Conservation (phyloP, 2,797 vertebrate species). For the Sebastolobus alascanus region DNA sequence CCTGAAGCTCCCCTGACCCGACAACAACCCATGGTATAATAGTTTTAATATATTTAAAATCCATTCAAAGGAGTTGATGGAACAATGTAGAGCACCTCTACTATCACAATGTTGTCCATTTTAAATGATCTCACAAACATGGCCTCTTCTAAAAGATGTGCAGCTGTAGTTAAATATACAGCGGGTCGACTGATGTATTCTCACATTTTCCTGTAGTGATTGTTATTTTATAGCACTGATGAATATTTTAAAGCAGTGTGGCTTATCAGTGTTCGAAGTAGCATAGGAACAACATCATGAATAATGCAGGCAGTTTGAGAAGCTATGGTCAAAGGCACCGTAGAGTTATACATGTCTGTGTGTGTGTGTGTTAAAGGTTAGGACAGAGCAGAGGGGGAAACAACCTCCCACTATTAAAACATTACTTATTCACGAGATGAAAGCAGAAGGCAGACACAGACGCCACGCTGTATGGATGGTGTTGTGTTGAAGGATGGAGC, state of each 20-base stretch:
- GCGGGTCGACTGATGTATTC: neutral
- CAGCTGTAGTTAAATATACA: neutral
- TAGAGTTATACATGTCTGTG: neutral
- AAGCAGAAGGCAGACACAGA: neutral
- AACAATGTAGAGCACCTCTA: too few relatives aligned
- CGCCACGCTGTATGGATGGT: neutral
- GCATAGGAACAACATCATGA: constrained; percentile 45
- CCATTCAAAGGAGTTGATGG: too few relatives aligned
- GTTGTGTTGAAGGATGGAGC: neutral
- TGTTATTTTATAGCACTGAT: constrained; percentile 36
- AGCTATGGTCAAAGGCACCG: neutral
- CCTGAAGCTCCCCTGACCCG: too few relatives aligned
- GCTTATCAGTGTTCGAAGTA: constrained; percentile 29
- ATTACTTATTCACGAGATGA: constrained; percentile 25
- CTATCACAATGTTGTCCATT: too few relatives aligned
- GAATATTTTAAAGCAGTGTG: constrained; percentile 59
- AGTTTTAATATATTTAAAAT: too few relatives aligned
- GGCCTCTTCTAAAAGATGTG: neutral
- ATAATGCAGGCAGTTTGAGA: constrained; percentile 50
- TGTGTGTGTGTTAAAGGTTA: neutral
- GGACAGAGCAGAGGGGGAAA: neutral
- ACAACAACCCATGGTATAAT: too few relatives aligned
- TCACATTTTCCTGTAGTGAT: constrained; percentile 17
- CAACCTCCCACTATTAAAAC: constrained; percentile 24
- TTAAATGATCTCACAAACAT: neutral